Base-by-base conservation (phyloP, 2,113 vertebrate genomes). In the Myotis davidii region DNA sequence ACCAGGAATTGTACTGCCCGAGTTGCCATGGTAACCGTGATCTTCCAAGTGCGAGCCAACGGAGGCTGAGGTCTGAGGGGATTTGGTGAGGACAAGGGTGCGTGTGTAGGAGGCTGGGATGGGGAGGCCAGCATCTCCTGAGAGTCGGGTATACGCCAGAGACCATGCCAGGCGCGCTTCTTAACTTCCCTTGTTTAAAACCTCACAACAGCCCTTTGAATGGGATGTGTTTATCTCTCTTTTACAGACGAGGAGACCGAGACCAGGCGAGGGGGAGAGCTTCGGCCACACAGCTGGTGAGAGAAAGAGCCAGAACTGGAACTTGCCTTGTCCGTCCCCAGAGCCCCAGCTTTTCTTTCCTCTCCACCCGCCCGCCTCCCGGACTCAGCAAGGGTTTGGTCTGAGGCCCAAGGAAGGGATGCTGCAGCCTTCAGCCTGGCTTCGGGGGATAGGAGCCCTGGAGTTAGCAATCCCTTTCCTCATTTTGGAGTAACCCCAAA, bases 11-110 rank as follows among this genome's bases (percentile, higher is more conserved):
- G n/a, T 0, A 27, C 83, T 64, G 72, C 65, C 79, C 13, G 17
- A 10, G 96, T 98, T 96, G 91, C 95, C 94, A 87, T 96, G 94
- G 97, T 72, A 87, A 98, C 95, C 2, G 0, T 37, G 59, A 67
- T 97, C 90, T 82, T 94, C 85, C 48, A 56, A 88, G 90, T 74
- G 73, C 0, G 0, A 90, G 83, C 61, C 82, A 52, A 65, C 39
- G 23, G 86, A 45, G 32, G 64, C 85, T 89, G 85, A 85, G 45
- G 86, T 82, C 84, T 72, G 39, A 67, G 54, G 67, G 84, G 93
- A 81, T 92, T 90, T 83, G 88, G 45, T 1, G 13, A 91, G 77
- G 85, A 86, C 78, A 3, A 17, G 77, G 65, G 85, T 79, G 72
- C 3, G 0, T 2, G n/a, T 42, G 91, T 8, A 3, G 34, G 70